Evolutionary conservation across 2,888 invertebrate genomes (phyloP).

Genomic region (Monoplex corrugatus): DNA sequence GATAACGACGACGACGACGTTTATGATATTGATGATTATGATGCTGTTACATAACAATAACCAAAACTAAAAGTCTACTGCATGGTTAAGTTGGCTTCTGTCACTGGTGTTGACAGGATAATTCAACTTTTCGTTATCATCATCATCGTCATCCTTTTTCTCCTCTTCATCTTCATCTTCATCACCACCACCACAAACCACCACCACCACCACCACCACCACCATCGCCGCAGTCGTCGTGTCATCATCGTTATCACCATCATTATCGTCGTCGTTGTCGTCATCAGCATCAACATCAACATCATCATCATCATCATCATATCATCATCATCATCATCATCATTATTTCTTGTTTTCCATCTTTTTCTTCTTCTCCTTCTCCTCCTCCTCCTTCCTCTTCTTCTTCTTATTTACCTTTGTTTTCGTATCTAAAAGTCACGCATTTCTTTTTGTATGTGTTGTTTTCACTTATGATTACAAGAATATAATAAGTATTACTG

Average conservation of each 20-base stretch:
- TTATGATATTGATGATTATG: too few species aligned
- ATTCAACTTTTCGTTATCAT: too few species aligned
- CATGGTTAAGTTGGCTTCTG: too few species aligned
- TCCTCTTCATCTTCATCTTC: too few species aligned
- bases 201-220: not conserved
- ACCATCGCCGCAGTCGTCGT: not conserved
- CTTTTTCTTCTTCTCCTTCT: not conserved
- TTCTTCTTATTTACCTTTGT: not conserved
- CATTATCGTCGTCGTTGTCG: not conserved
- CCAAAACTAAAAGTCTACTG: too few species aligned
- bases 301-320: not conserved
- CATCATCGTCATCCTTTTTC: too few species aligned
- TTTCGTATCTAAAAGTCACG: too few species aligned
- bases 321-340: too few species aligned
- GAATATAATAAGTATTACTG: too few species aligned
- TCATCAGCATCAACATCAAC: not conserved
- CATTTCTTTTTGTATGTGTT: not conserved
- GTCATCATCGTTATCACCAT: not conserved
- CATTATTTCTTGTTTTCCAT: not conserved
- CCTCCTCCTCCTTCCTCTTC: not conserved
- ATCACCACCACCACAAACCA: not conserved
- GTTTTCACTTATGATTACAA: not conserved
- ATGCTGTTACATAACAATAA: too few species aligned
- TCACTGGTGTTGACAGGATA: not conserved
- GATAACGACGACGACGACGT: too few species aligned